Conservation (phyloP, 1,140 invertebrate species). For the Parasteatoda tepidariorum region DNA sequence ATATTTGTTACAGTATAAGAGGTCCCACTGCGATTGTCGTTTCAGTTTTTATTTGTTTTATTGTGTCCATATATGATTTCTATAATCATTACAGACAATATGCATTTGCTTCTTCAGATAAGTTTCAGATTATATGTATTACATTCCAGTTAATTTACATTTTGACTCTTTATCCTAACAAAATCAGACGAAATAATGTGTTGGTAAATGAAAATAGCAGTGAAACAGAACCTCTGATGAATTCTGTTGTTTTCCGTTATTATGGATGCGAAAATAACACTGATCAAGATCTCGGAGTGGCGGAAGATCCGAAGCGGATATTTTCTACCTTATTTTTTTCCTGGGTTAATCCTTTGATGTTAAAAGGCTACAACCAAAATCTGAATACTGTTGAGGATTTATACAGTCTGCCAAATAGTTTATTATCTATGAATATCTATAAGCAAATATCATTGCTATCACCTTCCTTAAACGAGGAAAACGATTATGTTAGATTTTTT, state of each 20-base stretch:
- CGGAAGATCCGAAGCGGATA: slow-evolving; percentile 78
- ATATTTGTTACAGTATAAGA: slow-evolving; percentile 74
- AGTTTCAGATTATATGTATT: slow-evolving; percentile 63
- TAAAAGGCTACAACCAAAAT: slow-evolving; percentile 80
- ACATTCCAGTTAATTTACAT: slow-evolving; percentile 65
- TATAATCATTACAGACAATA: slow-evolving; percentile 66
- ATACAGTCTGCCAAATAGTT: slow-evolving; percentile 82
- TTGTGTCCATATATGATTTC: slow-evolving; percentile 74
- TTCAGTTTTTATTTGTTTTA: slow-evolving; percentile 75
- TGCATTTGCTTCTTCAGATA: slow-evolving; percentile 68
- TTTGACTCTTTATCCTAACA: slow-evolving; percentile 65
- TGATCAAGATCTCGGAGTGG: slow-evolving; percentile 33
- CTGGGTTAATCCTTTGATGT: slow-evolving; percentile 89
- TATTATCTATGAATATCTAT: slow-evolving; percentile 71
- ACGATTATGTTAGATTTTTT: slow-evolving; percentile 19
- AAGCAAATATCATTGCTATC: slow-evolving; percentile 62
- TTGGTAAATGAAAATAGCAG: slow-evolving; percentile 62
- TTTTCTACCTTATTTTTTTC: slow-evolving; percentile 83
- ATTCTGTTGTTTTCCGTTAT: slow-evolving; percentile 69
- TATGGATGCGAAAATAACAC: slow-evolving; percentile 75
- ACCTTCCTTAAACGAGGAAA: not conserved
- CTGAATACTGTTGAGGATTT: slow-evolving; percentile 83
- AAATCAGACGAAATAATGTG: slow-evolving; percentile 62
- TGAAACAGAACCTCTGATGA: slow-evolving; percentile 68
- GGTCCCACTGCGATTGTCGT: slow-evolving; percentile 78